Percentiles rank a stretch among this genome's conserved stretches.
Evolutionary conservation across 2,113 vertebrate species (phyloP).

Genomic region (Aegotheles bennettii): DNA sequence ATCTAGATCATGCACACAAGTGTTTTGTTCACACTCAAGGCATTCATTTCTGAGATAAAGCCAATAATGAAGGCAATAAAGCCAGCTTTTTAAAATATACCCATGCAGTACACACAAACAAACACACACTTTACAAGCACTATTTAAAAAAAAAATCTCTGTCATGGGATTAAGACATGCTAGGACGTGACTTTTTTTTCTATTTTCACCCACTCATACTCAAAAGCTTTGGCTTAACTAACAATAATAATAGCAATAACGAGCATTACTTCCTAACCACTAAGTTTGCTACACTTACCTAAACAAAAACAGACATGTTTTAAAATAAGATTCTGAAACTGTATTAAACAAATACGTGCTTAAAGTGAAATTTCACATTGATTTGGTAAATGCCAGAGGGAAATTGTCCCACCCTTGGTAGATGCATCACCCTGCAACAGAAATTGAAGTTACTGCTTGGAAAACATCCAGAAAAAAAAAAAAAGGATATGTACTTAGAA

Average conservation of each 20-base stretch:
- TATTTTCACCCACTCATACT: neutral
- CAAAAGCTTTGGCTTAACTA: neutral
- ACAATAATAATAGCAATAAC: neutral
- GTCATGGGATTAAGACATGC: neutral
- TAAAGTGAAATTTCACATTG: neutral
- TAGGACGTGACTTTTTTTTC: neutral
- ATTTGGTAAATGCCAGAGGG: neutral
- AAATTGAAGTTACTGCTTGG: neutral
- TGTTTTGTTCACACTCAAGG: neutral
- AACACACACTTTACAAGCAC: neutral
- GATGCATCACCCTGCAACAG: neutral
- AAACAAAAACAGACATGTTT: conserved; percentile 12
- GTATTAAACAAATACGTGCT: neutral
- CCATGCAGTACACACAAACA: neutral
- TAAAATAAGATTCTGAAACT: neutral
- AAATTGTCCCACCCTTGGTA: neutral
- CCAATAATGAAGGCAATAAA: neutral
- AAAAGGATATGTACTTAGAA: neutral
- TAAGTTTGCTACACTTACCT: neutral
- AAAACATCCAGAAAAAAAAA: neutral
- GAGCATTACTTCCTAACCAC: neutral
- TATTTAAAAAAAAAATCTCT: neutral
- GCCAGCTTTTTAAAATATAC: neutral
- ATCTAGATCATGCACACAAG: neutral
- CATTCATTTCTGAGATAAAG: neutral